Conservation (phyloP, 2,888 invertebrate genomes). For the Boloria euphrosyne region DNA sequence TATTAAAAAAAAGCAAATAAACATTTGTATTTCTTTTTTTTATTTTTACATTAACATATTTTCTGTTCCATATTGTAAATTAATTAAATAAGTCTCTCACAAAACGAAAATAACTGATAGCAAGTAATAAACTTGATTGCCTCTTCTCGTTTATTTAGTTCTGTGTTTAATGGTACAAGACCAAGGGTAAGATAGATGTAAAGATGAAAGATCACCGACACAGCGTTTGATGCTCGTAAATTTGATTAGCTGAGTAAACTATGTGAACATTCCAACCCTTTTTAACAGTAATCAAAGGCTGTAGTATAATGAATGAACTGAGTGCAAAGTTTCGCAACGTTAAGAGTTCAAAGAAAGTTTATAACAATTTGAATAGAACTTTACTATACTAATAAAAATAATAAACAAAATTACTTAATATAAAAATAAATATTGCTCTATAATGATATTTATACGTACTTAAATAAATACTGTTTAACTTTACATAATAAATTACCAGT, state of each 20-base stretch:
- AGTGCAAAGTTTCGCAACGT: slow-evolving; percentile 31
- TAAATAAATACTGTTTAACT: not conserved
- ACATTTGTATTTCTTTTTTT: no score
- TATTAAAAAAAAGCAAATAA: no score
- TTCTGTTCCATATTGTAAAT: no score
- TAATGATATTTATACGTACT: no score
- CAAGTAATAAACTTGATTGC: not conserved
- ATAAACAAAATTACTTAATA: not conserved
- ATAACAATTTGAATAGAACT: slow-evolving; percentile 10
- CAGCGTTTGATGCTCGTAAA: slow-evolving; percentile 58
- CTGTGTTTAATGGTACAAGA: slow-evolving; percentile 34
- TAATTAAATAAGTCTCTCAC: no score
- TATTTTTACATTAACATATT: no score
- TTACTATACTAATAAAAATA: not conserved
- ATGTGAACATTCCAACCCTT: slow-evolving; percentile 59
- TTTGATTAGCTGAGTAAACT: slow-evolving; percentile 65
- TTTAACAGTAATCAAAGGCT: slow-evolving; percentile 58
- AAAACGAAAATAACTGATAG: no score
- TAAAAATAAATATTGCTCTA: not conserved
- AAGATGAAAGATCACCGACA: slow-evolving; percentile 54
- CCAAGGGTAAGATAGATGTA: slow-evolving; percentile 43
- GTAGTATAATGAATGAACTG: slow-evolving; percentile 45
- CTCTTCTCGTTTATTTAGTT: not conserved
- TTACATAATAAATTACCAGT: not conserved
- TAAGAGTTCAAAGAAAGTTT: slow-evolving; percentile 18